Conservation (phyloP, 2,113 vertebrate species). For the Anguilla rostrata region DNA sequence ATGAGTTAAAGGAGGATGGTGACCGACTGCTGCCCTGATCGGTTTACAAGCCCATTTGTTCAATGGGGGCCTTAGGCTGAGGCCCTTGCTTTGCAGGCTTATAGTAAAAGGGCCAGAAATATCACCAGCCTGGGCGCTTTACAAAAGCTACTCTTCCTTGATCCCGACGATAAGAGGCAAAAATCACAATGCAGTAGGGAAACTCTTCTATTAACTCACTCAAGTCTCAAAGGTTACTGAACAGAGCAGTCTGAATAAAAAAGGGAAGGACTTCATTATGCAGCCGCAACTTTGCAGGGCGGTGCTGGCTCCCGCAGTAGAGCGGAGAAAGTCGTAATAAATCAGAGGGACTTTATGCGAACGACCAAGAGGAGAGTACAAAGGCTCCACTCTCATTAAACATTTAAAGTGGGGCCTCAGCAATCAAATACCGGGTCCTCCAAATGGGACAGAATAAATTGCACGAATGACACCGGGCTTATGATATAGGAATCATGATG, state of each 20-base stretch:
- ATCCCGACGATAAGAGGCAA: not conserved
- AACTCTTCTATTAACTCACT: not conserved
- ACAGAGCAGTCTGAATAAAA: not conserved
- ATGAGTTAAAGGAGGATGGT: not conserved
- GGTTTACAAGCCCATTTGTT: too few species aligned
- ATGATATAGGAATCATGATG: constrained; percentile 14
- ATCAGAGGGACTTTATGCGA: not conserved
- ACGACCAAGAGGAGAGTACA: not conserved
- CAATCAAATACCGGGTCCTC: constrained; percentile 19
- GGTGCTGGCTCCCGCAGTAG: not conserved
- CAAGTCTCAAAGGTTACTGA: not conserved
- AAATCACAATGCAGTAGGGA: not conserved
- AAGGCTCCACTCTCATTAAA: constrained; percentile 10
- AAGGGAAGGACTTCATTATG: not conserved
- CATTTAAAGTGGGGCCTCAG: constrained; percentile 2
- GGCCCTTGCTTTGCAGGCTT: not conserved
- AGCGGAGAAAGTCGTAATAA: not conserved
- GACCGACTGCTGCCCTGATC: too few species aligned
- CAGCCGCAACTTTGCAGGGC: not conserved
- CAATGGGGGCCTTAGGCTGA: not conserved
- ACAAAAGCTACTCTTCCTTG: not conserved
- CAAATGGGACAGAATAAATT: constrained; percentile 2
- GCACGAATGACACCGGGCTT: not conserved
- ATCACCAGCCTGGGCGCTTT: not conserved
- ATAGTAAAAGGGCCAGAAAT: not conserved